These are phyloP conservation scores for Chromoteleia sp. DNA, from an alignment of 2,888 invertebrate genomes.

Conservation along the genomic window DNA sequence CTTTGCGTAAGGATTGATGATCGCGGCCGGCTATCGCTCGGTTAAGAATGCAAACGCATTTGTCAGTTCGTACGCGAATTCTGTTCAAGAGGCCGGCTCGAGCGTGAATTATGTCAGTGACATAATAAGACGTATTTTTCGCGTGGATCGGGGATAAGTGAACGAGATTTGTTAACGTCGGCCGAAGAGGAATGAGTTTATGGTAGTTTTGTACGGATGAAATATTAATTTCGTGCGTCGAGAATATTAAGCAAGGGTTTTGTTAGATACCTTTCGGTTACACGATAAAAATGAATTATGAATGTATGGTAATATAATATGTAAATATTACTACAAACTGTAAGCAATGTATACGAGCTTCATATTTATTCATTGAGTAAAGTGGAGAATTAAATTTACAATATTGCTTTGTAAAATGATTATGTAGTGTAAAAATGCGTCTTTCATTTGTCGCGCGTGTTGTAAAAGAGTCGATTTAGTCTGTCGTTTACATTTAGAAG, in stretches of 20 bases:
- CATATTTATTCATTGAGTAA: constrained; percentile 34
- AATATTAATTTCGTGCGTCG: constrained; percentile 24
- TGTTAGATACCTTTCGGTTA: constrained; percentile 19
- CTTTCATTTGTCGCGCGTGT: background rate
- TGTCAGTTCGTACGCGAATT: constrained; percentile 54
- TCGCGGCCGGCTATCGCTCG: constrained; percentile 43
- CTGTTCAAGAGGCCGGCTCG: constrained; percentile 15
- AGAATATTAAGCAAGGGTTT: constrained; percentile 22
- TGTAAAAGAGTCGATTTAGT: too few species aligned
- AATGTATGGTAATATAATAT: constrained; percentile 35
- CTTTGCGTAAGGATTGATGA: constrained; percentile 66
- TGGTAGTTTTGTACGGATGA: constrained; percentile 16
- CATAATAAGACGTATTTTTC: constrained; percentile 35
- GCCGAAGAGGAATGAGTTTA: constrained; percentile 2
- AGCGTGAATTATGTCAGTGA: constrained; percentile 55
- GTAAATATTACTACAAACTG: constrained; percentile 34
- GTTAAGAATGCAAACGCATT: constrained; percentile 65
- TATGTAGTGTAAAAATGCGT: background rate
- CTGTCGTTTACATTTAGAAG: too few species aligned
- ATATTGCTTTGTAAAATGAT: background rate
- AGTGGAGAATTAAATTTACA: background rate
- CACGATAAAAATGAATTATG: constrained; percentile 22
- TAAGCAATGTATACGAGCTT: constrained; percentile 8
- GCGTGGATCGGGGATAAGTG: constrained; percentile 3
- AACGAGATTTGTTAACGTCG: constrained; percentile 39